These are phyloP conservation scores for Pomacea canaliculata DNA, from an alignment of 2,888 invertebrate genomes.

Conservation along the genomic window DNA sequence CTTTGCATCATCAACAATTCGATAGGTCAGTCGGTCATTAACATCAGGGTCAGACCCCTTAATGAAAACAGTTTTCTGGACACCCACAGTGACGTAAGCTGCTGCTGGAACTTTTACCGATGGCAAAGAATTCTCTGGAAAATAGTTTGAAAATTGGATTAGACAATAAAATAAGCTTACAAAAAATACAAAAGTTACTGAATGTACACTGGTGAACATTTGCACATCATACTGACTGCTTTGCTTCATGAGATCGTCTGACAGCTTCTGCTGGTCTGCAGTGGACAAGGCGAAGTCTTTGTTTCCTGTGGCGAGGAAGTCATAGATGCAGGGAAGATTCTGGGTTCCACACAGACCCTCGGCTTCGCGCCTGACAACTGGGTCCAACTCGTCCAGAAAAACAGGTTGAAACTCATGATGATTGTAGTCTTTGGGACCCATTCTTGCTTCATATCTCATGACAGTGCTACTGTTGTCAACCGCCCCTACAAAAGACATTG, in stretches of 20 bases:
- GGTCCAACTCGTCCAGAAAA: neutral
- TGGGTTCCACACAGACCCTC: neutral
- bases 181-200: neutral
- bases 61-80: neutral
- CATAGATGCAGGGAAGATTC: neutral
- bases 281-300: neutral
- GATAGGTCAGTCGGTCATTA: conserved; percentile 6
- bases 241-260: neutral
- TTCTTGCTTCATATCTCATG: neutral
- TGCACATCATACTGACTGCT: neutral
- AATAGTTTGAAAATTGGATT: neutral
- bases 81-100: neutral
- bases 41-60: neutral
- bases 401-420: neutral
- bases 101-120: neutral
- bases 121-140: conserved; percentile 2
- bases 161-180: too few relatives aligned
- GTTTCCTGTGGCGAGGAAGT: neutral
- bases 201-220: neutral
- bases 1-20: conserved; percentile 1
- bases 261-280: neutral
- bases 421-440: neutral
- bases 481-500: neutral
- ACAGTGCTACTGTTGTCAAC: neutral
- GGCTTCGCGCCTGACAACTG: neutral